Evolutionary conservation across 2,113 vertebrate genomes (phyloP).

Genomic region (Seriola aureovittata): DNA sequence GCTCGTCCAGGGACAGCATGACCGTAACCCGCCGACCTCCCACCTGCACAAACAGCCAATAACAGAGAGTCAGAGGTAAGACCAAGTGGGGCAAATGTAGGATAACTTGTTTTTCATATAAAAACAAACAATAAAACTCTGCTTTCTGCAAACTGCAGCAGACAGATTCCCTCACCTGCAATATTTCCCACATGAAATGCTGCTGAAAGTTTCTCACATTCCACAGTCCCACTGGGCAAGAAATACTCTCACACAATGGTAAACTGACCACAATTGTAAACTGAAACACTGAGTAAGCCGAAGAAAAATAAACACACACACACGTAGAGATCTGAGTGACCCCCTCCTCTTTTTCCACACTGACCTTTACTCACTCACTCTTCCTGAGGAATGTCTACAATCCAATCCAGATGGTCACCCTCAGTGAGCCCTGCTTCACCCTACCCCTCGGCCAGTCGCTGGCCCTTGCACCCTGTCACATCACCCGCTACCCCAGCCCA

Average conservation of each 20-base stretch:
- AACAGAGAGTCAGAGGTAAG: constrained; percentile 28
- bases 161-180: constrained; percentile 59
- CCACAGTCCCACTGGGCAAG: constrained; percentile 44
- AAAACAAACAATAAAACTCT: constrained; percentile 7
- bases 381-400: constrained; percentile 85
- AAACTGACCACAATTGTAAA: constrained; percentile 61
- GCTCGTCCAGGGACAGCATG: constrained; percentile 98
- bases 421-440: constrained; percentile 49
- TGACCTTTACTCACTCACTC: constrained; percentile 84
- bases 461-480: constrained; percentile 58
- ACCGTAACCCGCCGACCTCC: constrained; percentile 66
- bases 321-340: constrained; percentile 55
- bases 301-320: constrained; percentile 73
- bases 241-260: constrained; percentile 59
- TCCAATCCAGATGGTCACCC: constrained; percentile 84
- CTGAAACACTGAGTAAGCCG: constrained; percentile 59
- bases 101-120: constrained; percentile 5
- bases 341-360: constrained; percentile 58
- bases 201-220: constrained; percentile 51
- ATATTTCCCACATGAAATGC: constrained; percentile 35
- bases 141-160: not conserved
- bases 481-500: constrained; percentile 10
- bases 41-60: constrained; percentile 74
- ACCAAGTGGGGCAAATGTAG: not conserved
- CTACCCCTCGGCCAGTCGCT: constrained; percentile 41